Evolutionary conservation across 2,888 invertebrate species (phyloP).

Genomic region (Pandemis corylana): DNA sequence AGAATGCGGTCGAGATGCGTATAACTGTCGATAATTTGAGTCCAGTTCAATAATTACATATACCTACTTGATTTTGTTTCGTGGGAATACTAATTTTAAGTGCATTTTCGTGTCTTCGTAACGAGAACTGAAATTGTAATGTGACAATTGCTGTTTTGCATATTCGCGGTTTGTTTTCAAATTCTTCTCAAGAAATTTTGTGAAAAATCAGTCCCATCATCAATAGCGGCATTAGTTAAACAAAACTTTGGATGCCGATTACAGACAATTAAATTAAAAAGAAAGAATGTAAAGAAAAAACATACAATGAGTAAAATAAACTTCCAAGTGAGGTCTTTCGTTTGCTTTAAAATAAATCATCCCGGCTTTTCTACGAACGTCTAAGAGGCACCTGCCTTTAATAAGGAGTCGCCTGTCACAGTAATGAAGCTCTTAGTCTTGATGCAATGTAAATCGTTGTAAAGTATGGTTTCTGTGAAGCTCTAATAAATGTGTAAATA

Average conservation of each 20-base stretch:
- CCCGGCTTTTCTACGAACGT: slow-evolving; percentile 20
- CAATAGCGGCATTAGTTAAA: neutral
- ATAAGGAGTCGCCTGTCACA: slow-evolving; percentile 38
- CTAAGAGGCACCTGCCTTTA: slow-evolving; percentile 36
- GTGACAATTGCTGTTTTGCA: slow-evolving; percentile 2
- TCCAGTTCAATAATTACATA: slow-evolving; percentile 25
- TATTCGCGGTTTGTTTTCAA: neutral
- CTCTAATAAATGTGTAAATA: slow-evolving; percentile 48
- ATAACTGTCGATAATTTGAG: slow-evolving; percentile 37
- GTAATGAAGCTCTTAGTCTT: slow-evolving; percentile 41
- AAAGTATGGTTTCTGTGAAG: slow-evolving; percentile 49
- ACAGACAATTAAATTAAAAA: too few species aligned
- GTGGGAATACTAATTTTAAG: slow-evolving; percentile 32
- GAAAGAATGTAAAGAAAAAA: neutral
- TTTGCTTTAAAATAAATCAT: slow-evolving; percentile 36
- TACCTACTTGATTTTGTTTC: slow-evolving; percentile 20
- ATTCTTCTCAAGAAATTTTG: too few species aligned
- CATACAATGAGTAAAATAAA: slow-evolving; percentile 1
- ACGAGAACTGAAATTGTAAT: slow-evolving; percentile 11
- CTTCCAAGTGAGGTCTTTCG: slow-evolving; percentile 7
- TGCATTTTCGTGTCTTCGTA: slow-evolving; percentile 27
- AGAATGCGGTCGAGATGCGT: slow-evolving; percentile 33
- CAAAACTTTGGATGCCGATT: neutral
- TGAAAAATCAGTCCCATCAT: too few species aligned
- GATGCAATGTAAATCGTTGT: slow-evolving; percentile 40